Conservation (phyloP, 1,140 invertebrate species). For the Galendromus occidentalis region DNA sequence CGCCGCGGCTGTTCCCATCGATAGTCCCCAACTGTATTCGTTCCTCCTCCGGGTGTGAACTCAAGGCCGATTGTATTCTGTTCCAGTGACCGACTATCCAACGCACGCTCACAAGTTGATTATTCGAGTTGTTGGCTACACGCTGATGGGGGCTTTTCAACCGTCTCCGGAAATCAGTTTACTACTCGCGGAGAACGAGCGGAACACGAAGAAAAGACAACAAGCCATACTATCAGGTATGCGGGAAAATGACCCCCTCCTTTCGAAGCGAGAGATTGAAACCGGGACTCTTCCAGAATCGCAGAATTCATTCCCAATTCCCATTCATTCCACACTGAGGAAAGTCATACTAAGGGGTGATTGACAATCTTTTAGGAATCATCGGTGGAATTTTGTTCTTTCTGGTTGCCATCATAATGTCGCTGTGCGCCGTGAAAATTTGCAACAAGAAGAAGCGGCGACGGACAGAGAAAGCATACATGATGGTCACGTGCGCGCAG, state of each 20-base stretch:
- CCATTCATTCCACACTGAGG: too few species aligned
- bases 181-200: background rate
- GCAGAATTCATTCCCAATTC: too few species aligned
- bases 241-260: too few species aligned
- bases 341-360: too few species aligned
- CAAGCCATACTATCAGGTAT: conserved; percentile 1
- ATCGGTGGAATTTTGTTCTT: conserved; percentile 86
- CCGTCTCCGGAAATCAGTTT: background rate
- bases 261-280: too few species aligned
- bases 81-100: conserved; percentile 36
- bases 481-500: conserved; percentile 87
- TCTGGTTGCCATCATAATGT: conserved; percentile 83
- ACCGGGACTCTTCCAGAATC: too few species aligned
- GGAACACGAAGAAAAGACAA: background rate
- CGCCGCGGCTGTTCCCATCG: too few species aligned
- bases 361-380: conserved; percentile 42
- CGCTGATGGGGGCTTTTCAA: conserved; percentile 7
- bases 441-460: conserved; percentile 85
- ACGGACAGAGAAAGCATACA: conserved; percentile 94
- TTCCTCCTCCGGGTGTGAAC: background rate
- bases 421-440: conserved; percentile 85
- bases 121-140: background rate
- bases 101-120: conserved; percentile 5
- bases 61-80: conserved; percentile 11
- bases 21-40: too few species aligned